Evolutionary conservation across 1,140 invertebrate species (phyloP).

Genomic region (Ditylenchus dipsaci): DNA sequence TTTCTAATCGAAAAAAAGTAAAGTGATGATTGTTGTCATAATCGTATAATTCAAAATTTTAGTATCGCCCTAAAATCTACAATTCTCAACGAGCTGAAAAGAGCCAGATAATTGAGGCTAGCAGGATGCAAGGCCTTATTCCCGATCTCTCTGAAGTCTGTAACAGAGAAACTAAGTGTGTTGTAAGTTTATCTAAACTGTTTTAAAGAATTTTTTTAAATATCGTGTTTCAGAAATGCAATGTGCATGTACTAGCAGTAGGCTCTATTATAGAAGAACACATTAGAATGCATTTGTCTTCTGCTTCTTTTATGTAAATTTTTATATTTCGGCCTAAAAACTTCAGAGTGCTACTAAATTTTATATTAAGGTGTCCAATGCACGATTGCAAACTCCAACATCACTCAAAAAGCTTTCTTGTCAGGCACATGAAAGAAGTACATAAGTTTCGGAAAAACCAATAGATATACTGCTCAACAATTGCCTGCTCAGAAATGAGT

Average conservation of each 20-base stretch:
- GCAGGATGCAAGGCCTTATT: constrained; percentile 8
- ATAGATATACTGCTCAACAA: constrained; percentile 7
- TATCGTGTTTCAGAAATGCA: constrained; percentile 1
- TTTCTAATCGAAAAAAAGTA: too few relatives aligned
- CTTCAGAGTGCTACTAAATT: too few relatives aligned
- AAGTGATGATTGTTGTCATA: too few relatives aligned
- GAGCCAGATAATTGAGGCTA: constrained; percentile 23
- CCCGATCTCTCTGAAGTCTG: constrained; percentile 18
- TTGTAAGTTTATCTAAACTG: neutral
- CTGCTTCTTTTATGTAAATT: constrained; percentile 9
- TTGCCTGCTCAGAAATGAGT: neutral
- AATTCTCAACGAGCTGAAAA: constrained; percentile 21
- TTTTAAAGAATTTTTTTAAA: neutral
- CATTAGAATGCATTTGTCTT: constrained; percentile 15
- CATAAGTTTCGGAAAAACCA: constrained; percentile 13
- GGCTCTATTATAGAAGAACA: constrained; percentile 15
- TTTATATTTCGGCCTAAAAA: neutral
- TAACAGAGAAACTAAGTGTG: constrained; percentile 20
- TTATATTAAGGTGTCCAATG: constrained; percentile 6
- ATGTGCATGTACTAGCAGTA: constrained; percentile 1
- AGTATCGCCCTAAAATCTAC: constrained; percentile 18
- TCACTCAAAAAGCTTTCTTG: constrained; percentile 16
- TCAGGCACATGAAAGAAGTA: constrained; percentile 21
- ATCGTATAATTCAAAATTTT: too few relatives aligned
- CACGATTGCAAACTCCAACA: constrained; percentile 5